Conservation (phyloP, 2,888 invertebrate genomes). For the Cataglyphis livida region DNA sequence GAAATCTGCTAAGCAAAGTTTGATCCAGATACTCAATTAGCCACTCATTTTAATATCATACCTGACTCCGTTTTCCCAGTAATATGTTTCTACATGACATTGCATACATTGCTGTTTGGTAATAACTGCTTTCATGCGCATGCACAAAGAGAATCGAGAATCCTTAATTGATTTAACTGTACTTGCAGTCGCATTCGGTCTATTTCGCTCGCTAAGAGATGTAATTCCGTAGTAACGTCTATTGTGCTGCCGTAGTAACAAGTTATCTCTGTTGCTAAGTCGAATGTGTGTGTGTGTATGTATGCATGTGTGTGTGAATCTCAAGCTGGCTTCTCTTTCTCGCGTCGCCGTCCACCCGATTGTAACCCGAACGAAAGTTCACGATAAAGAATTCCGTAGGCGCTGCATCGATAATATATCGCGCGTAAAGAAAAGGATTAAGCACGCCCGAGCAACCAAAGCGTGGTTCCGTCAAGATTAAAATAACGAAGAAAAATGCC, state of each 20-base stretch:
- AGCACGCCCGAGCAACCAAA: slow-evolving; percentile 58
- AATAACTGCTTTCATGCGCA: slow-evolving; percentile 46
- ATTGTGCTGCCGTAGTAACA: slow-evolving; percentile 50
- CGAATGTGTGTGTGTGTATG: slow-evolving; percentile 37
- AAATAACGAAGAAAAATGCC: slow-evolving; percentile 56
- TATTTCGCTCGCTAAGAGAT: slow-evolving; percentile 41
- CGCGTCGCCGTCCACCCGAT: slow-evolving; percentile 18
- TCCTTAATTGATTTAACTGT: slow-evolving; percentile 55
- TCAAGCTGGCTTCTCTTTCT: slow-evolving; percentile 61
- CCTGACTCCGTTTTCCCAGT: background rate
- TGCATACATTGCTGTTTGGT: slow-evolving; percentile 34
- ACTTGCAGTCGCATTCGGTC: slow-evolving; percentile 44
- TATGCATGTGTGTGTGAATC: background rate
- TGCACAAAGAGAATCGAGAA: slow-evolving; percentile 33
- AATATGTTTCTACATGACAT: slow-evolving; percentile 37
- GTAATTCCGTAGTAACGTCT: slow-evolving; percentile 47
- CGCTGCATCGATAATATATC: slow-evolving; percentile 70
- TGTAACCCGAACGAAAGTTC: slow-evolving; percentile 50
- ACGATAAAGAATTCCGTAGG: slow-evolving; percentile 72
- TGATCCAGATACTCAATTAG: slow-evolving; percentile 23
- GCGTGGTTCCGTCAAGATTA: slow-evolving; percentile 65
- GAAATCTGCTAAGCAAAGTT: background rate
- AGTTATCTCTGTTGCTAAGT: slow-evolving; percentile 60
- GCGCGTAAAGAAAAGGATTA: slow-evolving; percentile 75
- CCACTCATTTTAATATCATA: background rate